A percentile compares a stretch with the other conserved stretches of the same genome.
These are phyloP conservation scores for Thysanoteuthis rhombus DNA, from an alignment of 2,888 invertebrate genomes.

Conservation along the genomic window DNA sequence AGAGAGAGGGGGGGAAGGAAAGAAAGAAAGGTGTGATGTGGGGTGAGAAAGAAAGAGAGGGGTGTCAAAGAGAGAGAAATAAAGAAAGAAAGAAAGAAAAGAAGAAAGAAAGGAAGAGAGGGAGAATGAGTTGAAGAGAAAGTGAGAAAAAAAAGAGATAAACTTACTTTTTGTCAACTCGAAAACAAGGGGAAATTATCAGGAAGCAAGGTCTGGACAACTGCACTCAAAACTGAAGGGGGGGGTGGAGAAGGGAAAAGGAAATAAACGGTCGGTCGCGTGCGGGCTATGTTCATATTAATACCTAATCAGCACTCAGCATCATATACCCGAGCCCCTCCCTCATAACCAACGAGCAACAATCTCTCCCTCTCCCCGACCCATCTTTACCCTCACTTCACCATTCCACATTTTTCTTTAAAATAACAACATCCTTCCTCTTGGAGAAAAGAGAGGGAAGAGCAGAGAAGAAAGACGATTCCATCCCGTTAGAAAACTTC, in stretches of 20 bases:
- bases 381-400: too few species aligned
- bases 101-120: too few species aligned
- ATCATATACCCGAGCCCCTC: background rate
- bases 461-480: background rate
- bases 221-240: background rate
- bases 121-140: too few species aligned
- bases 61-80: too few species aligned
- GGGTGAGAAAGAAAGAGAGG: too few species aligned
- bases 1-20: background rate
- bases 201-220: background rate
- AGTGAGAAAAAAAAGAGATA: background rate
- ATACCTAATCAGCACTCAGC: background rate
- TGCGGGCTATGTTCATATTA: background rate
- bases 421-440: background rate
- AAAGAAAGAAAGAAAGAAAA: too few species aligned
- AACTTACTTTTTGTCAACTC: background rate
- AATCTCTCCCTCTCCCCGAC: too few species aligned
- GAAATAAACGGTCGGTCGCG: conserved; percentile 12
- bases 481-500: background rate
- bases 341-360: background rate
- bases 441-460: background rate
- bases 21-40: too few species aligned
- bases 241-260: background rate
- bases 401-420: background rate
- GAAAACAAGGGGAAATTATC: background rate